Evolutionary conservation across 2,888 invertebrate species (phyloP).

Genomic region (Seira sanloemensis): DNA sequence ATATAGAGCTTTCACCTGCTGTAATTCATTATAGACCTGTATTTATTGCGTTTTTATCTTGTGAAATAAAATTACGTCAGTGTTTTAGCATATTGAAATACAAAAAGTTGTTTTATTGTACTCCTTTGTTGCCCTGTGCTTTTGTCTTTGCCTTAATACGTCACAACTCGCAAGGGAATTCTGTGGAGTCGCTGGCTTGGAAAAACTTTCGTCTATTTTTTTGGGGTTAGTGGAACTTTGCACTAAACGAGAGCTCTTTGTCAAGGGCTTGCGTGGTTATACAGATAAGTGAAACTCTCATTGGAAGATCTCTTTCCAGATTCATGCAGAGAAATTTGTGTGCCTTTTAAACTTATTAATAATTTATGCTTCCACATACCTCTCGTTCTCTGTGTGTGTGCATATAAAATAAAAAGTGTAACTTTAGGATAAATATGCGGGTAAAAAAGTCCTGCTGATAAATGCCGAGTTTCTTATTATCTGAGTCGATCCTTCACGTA

Average conservation of each 20-base stretch:
- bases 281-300: neutral
- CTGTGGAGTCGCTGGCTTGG: neutral
- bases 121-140: neutral
- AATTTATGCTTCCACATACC: neutral
- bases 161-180: neutral
- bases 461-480: neutral
- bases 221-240: neutral
- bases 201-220: no score
- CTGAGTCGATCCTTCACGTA: neutral
- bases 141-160: conserved; percentile 4
- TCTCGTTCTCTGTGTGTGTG: neutral
- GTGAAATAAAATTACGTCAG: neutral
- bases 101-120: no score
- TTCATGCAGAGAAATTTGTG: neutral
- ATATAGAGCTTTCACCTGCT: neutral
- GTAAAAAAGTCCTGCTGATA: neutral
- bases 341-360: neutral
- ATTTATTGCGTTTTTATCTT: neutral
- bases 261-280: neutral
- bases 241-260: neutral
- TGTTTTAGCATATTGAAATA: neutral
- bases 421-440: neutral
- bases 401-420: neutral
- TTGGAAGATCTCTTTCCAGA: neutral
- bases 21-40: neutral